Base-by-base conservation (phyloP, 2,113 vertebrate species). In the Amia ocellicauda region DNA sequence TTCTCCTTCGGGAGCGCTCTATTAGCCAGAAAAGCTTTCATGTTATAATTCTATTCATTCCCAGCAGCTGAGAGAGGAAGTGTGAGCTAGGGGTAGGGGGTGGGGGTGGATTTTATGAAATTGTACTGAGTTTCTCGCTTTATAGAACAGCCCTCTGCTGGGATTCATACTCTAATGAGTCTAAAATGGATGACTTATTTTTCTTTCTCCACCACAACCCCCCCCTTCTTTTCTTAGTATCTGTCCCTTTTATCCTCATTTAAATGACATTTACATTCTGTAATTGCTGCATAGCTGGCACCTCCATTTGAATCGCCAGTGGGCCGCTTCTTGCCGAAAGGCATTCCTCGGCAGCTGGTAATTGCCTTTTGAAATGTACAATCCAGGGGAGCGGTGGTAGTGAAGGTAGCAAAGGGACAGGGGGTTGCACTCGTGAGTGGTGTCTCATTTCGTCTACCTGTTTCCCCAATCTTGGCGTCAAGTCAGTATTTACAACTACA, bases 211-310 rank as follows among this genome's bases (percentile, higher is more conserved):
- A n/a, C n/a, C n/a, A n/a, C n/a, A n/a, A n/a, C n/a, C n/a, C n/a
- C n/a, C n/a, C n/a, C n/a, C 53, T 8, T 56, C 16, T 56, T 29
- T 19, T 53, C 17, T 4, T 56, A 17, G 1, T 8, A 19, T 56
- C 24, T 10, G 40, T 26, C 10, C 13, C 42, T 8, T 14, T 41
- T 10, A 31, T 16, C 17, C 20, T 63, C 27, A 4, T 60, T 8
- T 29, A 20, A 63, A 53, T 54, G 52, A 14, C 16, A 9, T 63
- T 36, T 41, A 53, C 50, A 40, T 36, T 9, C 19, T 8, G 29
- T 42, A 28, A 52, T 56, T 56, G 29, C 23, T 62, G 16, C 27
- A n/a, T 14, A n/a, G 23, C 53, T 23, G 49, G 28, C 49, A 27
- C 47, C 31, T 36, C 11, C 5, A 7, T 36, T 36, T 36, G 11